Percentiles rank a stretch among this genome's conserved stretches.
These are phyloP conservation scores for Clarias pachynema DNA, from an alignment of 2,797 vertebrate species.

Conservation along the genomic window DNA sequence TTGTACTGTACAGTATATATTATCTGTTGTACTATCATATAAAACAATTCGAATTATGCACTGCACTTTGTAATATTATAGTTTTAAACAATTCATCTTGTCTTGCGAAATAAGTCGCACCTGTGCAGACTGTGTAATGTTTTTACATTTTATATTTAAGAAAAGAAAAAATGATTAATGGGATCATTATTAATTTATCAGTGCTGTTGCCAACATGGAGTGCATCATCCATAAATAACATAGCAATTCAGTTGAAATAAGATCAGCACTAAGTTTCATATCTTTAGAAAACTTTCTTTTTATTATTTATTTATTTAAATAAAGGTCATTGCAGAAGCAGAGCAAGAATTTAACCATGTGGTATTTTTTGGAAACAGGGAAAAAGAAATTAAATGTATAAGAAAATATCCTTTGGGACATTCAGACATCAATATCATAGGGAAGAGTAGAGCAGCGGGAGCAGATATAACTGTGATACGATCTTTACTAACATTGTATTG, in stretches of 20 bases:
- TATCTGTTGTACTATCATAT: not conserved
- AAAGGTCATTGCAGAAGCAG: constrained; percentile 18
- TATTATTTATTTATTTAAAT: not conserved
- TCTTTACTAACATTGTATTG: not conserved
- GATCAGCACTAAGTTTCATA: constrained; percentile 1
- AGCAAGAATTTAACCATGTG: not conserved
- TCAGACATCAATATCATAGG: not conserved
- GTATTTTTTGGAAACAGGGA: constrained; percentile 27
- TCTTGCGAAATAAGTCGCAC: not conserved
- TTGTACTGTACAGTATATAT: not conserved
- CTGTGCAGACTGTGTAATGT: not conserved
- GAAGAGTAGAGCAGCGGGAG: not conserved
- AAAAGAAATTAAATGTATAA: not conserved
- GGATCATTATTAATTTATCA: not conserved
- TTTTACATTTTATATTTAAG: not conserved
- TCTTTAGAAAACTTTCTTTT: not conserved
- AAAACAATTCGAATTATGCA: not conserved
- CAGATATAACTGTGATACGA: not conserved
- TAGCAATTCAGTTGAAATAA: not conserved
- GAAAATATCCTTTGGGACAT: constrained; percentile 27
- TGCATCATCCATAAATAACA: not conserved
- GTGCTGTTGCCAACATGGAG: not conserved
- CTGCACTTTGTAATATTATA: not conserved
- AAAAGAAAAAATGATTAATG: not conserved
- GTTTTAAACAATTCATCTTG: not conserved